Evolutionary conservation across 2,113 vertebrate genomes (phyloP), one percentile per base, ranked within the genome.

Genomic region (Strix aluco): DNA sequence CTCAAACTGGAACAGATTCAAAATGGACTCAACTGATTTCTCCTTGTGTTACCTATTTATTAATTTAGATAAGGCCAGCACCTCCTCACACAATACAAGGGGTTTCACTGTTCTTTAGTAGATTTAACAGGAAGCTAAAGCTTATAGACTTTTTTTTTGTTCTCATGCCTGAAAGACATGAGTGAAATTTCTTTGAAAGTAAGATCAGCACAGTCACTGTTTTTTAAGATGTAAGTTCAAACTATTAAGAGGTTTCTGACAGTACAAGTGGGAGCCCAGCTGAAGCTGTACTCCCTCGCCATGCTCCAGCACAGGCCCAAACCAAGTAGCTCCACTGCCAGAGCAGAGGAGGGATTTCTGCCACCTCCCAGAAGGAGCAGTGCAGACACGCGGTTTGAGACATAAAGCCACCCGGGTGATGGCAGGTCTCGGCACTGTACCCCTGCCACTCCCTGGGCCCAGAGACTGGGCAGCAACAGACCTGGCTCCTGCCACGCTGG

Each of bases 331-430:
- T 12, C 19, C 9, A 1, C 26, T 26, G 22, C 10, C n/a, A 7
- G 32, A 38, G 38, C 1, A 1, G 27, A 88, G 49, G 21, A 78
- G 32, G 15, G 19, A 40, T 47, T 74, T 79, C 54, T 69, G 40
- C 2, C 42, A 40, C 26, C 46, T 88, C 34, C 52, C 55, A 65
- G 40, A 47, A 81, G 26, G 7, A 85, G 9, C 29, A 61, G 13
- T 8, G 8, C 0, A 1, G 57, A 34, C 42, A 44, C 38, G 12
- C 4, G 6, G 9, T 1, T 36, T 23, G 55, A 71, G 69, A 69
- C 44, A 61, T 2, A 25, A 42, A 75, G 26, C 32, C 34, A 34
- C 6, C 3, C 0, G 0, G 13, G 23, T 23, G 4, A 30, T 5
- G 4, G 4, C 2, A 2, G 1, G 6, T 34, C 49, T 74, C 30